A percentile compares a stretch with the other conserved stretches of the same genome.
phyloP scores from a whole-genome alignment of 2,888 invertebrate genomes.

The Habrosyne pyritoides region DNA sequence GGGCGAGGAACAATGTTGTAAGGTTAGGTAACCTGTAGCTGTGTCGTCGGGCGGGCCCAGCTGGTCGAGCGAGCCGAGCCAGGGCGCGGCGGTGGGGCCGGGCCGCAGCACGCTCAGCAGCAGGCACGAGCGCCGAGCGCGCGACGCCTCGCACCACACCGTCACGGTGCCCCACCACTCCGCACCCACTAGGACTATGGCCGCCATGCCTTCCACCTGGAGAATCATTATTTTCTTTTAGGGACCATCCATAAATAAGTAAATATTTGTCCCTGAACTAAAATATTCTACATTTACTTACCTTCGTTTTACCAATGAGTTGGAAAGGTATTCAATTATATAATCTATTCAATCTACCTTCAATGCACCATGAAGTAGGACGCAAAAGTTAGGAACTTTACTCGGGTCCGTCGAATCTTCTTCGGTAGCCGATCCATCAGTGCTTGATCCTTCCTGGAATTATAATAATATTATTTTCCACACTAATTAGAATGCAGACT shows the following conservation, averaged over 20 bases:
- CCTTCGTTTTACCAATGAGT: no score
- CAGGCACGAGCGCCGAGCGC: constrained; percentile 88
- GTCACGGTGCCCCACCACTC: constrained; percentile 98
- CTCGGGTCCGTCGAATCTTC: constrained; percentile 87
- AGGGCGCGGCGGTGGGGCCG: constrained; percentile 90
- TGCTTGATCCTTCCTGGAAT: constrained; percentile 65
- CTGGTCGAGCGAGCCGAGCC: constrained; percentile 93
- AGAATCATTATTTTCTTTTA: neutral
- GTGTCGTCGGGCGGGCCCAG: constrained; percentile 87
- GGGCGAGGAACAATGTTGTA: no score
- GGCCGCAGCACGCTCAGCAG: constrained; percentile 94
- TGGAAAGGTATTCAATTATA: no score
- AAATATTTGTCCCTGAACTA: no score
- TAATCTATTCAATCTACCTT: constrained; percentile 85
- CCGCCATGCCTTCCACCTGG: constrained; percentile 94
- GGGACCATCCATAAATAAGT: no score
- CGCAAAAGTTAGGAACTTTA: constrained; percentile 94
- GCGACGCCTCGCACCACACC: constrained; percentile 92
- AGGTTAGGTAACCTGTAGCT: constrained; percentile 35
- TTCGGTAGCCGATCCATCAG: constrained; percentile 67
- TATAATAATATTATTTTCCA: neutral
- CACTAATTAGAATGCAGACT: neutral
- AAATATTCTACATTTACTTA: no score
- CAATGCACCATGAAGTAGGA: constrained; percentile 95
- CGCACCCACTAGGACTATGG: constrained; percentile 90